These are phyloP conservation scores for Druceiella hillmani DNA, from an alignment of 2,888 invertebrate genomes.

Conservation along the genomic window DNA sequence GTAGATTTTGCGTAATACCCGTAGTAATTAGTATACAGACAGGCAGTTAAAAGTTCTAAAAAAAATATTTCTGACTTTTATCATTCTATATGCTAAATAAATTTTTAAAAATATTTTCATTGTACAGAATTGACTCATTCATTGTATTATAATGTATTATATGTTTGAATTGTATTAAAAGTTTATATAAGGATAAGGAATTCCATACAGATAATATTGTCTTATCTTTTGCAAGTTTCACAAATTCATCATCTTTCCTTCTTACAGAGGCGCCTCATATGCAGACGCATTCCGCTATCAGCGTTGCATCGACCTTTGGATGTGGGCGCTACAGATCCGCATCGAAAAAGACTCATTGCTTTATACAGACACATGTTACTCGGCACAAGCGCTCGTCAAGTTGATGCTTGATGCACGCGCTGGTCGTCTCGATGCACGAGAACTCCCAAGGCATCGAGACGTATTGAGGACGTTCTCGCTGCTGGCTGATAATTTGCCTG, in stretches of 20 bases:
- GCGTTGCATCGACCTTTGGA: slow-evolving; percentile 84
- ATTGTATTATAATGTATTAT: background rate
- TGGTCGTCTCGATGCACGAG: slow-evolving; percentile 48
- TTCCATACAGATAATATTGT: background rate
- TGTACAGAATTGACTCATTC: background rate
- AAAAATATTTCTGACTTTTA: too few species aligned
- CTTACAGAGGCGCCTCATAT: slow-evolving; percentile 62
- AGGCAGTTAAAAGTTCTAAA: too few species aligned
- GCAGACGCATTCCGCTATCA: slow-evolving; percentile 71
- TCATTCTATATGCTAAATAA: too few species aligned
- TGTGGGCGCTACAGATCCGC: slow-evolving; percentile 73
- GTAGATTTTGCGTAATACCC: too few species aligned
- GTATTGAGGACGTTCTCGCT: slow-evolving; percentile 64
- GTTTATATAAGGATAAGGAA: background rate
- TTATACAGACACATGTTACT: slow-evolving; percentile 72
- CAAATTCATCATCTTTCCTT: background rate
- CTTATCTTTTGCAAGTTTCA: background rate
- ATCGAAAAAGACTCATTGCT: slow-evolving; percentile 73
- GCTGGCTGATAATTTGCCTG: slow-evolving; percentile 57
- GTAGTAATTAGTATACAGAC: too few species aligned
- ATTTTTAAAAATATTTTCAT: background rate
- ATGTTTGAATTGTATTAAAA: background rate
- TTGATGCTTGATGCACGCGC: slow-evolving; percentile 71
- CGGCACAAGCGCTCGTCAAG: slow-evolving; percentile 79
- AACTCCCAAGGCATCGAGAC: slow-evolving; percentile 60